A percentile compares a stretch with the other conserved stretches of the same genome.
Evolutionary conservation across 2,113 vertebrate species (phyloP).

Genomic region (Macaca fascicularis): DNA sequence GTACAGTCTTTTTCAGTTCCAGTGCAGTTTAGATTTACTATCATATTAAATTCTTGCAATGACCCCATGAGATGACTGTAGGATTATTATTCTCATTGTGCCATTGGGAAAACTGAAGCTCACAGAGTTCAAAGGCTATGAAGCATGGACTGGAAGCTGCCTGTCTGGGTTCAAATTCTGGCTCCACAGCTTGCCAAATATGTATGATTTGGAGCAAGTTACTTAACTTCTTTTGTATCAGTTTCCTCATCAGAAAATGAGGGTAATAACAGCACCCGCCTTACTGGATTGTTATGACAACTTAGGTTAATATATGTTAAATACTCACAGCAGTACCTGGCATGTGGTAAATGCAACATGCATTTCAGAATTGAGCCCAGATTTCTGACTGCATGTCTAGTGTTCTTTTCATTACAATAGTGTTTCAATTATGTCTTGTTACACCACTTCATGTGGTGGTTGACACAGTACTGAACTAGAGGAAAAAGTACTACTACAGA

Average conservation of each 20-base stretch:
- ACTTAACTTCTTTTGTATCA: background rate
- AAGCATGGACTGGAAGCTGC: background rate
- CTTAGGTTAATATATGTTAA: background rate
- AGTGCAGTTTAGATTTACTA: background rate
- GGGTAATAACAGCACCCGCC: background rate
- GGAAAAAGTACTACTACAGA: background rate
- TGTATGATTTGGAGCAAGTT: background rate
- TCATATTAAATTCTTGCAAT: background rate
- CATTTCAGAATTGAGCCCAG: background rate
- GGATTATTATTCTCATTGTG: background rate
- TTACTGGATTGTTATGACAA: background rate
- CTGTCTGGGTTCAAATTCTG: background rate
- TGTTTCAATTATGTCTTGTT: background rate
- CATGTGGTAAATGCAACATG: background rate
- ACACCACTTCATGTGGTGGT: background rate
- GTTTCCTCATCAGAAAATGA: background rate
- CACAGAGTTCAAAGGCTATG: background rate
- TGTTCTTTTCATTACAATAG: background rate
- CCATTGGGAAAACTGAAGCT: background rate
- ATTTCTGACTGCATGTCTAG: background rate
- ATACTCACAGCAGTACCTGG: background rate
- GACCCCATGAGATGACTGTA: no score
- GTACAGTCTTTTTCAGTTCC: background rate
- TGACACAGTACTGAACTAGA: rapidly evolving
- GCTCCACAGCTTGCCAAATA: background rate